Conservation (phyloP, 2,113 vertebrate species). For the Isichthys henryi region DNA sequence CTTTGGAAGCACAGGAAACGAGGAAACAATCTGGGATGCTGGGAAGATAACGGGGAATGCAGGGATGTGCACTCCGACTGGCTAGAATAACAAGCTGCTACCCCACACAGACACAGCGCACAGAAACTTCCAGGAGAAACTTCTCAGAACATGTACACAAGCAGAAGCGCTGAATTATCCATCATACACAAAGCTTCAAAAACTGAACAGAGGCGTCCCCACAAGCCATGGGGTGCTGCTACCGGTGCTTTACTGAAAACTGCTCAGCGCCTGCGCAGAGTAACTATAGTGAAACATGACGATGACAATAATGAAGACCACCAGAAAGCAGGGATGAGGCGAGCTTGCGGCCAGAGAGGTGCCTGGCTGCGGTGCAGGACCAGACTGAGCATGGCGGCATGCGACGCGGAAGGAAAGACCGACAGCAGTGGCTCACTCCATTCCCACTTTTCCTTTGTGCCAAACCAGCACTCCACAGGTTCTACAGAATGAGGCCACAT, state of each 20-base stretch:
- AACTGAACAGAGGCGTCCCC: background rate
- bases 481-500: background rate
- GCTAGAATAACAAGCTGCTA: background rate
- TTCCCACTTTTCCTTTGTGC: background rate
- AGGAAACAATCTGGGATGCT: background rate
- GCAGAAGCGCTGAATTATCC: background rate
- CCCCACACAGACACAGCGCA: background rate
- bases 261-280: too few species aligned
- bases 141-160: background rate
- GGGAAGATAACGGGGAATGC: background rate
- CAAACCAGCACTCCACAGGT: background rate
- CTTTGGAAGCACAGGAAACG: background rate
- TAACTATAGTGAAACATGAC: background rate
- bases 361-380: background rate
- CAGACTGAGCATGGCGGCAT: background rate
- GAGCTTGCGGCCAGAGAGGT: background rate
- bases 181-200: background rate
- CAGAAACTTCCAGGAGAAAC: background rate
- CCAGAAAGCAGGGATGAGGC: background rate
- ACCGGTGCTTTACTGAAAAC: background rate
- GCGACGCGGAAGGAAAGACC: background rate
- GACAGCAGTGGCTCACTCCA: background rate
- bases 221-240: too few species aligned
- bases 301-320: background rate
- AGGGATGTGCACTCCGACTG: background rate